phyloP scores from a whole-genome alignment of 2,797 vertebrate species.

The Arnoldichthys spilopterus region DNA sequence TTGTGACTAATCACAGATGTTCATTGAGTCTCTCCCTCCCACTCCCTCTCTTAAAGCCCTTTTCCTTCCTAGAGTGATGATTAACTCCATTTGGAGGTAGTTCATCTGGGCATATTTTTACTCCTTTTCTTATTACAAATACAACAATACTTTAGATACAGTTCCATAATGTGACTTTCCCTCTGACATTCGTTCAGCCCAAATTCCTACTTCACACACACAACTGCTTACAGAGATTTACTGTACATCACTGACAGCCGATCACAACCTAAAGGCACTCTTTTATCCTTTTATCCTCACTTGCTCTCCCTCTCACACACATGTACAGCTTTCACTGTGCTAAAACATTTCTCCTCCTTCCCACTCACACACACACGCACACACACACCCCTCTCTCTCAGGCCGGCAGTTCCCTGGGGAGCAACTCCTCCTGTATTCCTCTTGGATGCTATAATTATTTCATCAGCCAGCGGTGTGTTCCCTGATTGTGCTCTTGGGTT shows the following conservation, averaged over 20 bases:
- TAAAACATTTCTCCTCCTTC: conserved; percentile 1
- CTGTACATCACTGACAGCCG: neutral
- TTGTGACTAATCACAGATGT: neutral
- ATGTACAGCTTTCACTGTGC: conserved; percentile 21
- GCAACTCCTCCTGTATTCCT: conserved; percentile 77
- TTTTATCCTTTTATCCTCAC: conserved; percentile 17
- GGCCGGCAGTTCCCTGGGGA: conserved; percentile 76
- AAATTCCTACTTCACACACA: neutral
- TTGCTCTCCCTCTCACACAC: conserved; percentile 15
- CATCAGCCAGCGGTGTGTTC: conserved; percentile 85
- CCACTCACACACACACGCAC: conserved; percentile 51
- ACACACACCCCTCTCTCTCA: conserved; percentile 37
- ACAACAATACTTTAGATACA: no score
- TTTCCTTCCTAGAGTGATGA: no score
- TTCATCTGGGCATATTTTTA: no score
- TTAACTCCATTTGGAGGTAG: no score
- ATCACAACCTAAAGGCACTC: neutral
- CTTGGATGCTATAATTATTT: conserved; percentile 91
- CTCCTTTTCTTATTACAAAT: no score
- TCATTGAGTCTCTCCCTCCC: no score
- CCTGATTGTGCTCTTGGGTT: conserved; percentile 86
- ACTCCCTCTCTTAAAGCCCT: no score
- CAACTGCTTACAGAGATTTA: neutral
- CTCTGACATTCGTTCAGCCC: neutral
- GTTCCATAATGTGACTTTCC: neutral